Evolutionary conservation across 2,888 invertebrate genomes (phyloP).

Genomic region (Eurois occulta): DNA sequence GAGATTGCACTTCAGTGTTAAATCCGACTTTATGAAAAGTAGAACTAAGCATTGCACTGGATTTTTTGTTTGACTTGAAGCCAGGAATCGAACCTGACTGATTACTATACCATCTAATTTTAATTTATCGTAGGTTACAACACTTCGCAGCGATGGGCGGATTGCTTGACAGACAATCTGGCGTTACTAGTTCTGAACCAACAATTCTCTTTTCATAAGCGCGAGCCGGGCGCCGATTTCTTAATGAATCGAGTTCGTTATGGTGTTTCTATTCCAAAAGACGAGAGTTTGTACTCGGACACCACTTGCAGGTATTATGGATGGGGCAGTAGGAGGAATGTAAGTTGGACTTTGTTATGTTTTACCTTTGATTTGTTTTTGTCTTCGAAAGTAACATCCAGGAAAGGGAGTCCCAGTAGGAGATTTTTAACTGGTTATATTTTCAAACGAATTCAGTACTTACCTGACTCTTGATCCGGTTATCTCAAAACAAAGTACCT

Average conservation of each 20-base stretch:
- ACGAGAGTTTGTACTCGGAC: constrained; percentile 58
- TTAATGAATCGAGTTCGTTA: constrained; percentile 82
- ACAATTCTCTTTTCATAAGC: constrained; percentile 78
- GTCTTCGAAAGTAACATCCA: neutral
- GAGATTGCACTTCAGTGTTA: neutral
- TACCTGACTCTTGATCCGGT: neutral
- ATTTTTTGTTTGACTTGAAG: neutral
- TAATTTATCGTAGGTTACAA: constrained; percentile 76
- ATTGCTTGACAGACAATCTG: constrained; percentile 79
- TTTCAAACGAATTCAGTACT: neutral
- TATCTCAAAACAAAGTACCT: neutral
- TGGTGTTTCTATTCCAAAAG: constrained; percentile 65
- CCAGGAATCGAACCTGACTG: neutral
- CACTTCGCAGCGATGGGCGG: constrained; percentile 73
- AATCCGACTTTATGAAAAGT: neutral
- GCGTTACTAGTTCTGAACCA: constrained; percentile 79
- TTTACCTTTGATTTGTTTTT: neutral
- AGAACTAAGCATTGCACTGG: neutral
- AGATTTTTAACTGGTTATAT: neutral
- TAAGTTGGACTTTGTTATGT: constrained; percentile 66
- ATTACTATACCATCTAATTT: neutral
- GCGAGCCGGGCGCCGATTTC: constrained; percentile 75
- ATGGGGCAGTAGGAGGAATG: constrained; percentile 86
- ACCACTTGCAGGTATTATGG: constrained; percentile 78
- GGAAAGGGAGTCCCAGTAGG: neutral